Conservation (phyloP, 2,888 invertebrate species). For the Andrena bucephala region DNA sequence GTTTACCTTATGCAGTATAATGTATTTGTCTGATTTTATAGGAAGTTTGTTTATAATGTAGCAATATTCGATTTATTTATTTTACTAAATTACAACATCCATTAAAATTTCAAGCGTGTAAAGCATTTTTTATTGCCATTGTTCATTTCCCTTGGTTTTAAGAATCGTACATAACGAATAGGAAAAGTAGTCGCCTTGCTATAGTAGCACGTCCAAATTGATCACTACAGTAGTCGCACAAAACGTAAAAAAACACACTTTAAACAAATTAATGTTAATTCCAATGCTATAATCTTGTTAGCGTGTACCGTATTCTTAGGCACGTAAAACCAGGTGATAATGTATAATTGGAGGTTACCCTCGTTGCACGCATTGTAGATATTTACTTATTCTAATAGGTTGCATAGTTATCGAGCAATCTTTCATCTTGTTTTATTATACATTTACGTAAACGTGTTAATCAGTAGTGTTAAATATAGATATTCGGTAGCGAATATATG, state of each 20-base stretch:
- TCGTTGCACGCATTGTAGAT: slow-evolving; percentile 61
- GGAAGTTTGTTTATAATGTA: no score
- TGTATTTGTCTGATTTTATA: no score
- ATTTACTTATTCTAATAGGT: slow-evolving; percentile 29
- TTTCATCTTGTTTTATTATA: background rate
- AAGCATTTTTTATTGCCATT: background rate
- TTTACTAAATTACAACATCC: no score
- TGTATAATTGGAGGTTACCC: slow-evolving; percentile 57
- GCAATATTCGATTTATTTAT: background rate
- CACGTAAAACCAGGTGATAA: slow-evolving; percentile 57
- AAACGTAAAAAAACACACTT: slow-evolving; percentile 37
- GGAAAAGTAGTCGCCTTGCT: background rate
- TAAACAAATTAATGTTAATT: slow-evolving; percentile 32
- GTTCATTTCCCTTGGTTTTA: background rate
- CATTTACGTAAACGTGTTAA: background rate
- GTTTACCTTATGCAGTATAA: no score
- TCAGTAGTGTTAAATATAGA: background rate
- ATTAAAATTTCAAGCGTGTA: background rate
- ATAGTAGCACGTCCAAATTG: slow-evolving; percentile 20
- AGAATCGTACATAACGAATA: background rate
- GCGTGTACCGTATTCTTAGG: slow-evolving; percentile 51
- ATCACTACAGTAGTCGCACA: slow-evolving; percentile 48
- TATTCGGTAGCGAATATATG: no score
- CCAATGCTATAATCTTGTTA: slow-evolving; percentile 48
- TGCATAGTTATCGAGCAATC: slow-evolving; percentile 19